phyloP scores from a whole-genome alignment of 2,113 vertebrate species.

The Ploceus nigricollis region DNA sequence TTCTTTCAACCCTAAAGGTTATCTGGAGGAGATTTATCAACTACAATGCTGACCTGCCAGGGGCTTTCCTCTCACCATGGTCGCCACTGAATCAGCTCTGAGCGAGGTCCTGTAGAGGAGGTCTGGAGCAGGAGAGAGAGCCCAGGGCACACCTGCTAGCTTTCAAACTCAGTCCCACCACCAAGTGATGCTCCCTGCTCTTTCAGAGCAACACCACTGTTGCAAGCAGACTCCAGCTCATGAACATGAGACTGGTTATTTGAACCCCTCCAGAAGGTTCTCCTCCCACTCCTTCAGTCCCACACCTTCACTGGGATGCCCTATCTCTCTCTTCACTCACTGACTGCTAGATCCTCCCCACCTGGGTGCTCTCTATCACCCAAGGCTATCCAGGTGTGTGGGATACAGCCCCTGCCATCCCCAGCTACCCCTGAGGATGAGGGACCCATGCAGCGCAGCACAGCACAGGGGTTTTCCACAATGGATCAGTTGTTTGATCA shows the following conservation, averaged over 20 bases:
- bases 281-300: not conserved
- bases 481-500: not conserved
- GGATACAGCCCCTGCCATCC: not conserved
- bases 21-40: not conserved
- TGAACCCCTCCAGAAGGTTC: not conserved
- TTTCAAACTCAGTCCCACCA: not conserved
- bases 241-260: not conserved
- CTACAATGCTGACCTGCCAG: not conserved
- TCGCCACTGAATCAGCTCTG: not conserved
- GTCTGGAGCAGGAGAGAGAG: not conserved
- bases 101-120: not conserved
- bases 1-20: not conserved
- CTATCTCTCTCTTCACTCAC: not conserved
- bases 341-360: not conserved
- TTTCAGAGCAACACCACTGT: not conserved
- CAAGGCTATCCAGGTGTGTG: fast-evolving
- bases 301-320: not conserved
- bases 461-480: not conserved
- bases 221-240: not conserved
- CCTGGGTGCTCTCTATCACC: not conserved
- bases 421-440: not conserved
- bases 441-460: fast-evolving
- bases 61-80: not conserved
- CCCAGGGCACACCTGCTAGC: fast-evolving
- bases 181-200: not conserved